Percentiles rank a stretch among this genome's conserved stretches.
Conservation (phyloP, 2,888 invertebrate genomes). For the Polydrusus pterygomalis region DNA sequence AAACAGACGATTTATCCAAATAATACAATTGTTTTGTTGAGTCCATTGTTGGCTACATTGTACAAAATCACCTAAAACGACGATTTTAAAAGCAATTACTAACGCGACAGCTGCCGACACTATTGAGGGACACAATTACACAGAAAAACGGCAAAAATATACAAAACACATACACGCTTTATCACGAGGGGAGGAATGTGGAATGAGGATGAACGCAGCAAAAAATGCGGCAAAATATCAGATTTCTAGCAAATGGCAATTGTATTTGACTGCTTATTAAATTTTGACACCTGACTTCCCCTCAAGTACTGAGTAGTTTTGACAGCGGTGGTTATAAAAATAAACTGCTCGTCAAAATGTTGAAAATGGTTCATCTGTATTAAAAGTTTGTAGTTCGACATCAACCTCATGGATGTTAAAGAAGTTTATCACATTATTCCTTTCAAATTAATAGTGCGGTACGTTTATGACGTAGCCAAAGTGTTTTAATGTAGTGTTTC, state of each 20-base stretch:
- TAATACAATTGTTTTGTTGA: slow-evolving; percentile 58
- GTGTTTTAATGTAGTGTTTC: too few species aligned
- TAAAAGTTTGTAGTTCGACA: too few species aligned
- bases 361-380: too few species aligned
- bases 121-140: slow-evolving; percentile 65
- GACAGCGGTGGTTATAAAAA: too few species aligned
- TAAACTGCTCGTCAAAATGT: too few species aligned
- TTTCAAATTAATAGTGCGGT: too few species aligned
- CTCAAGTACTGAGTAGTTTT: too few species aligned
- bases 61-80: slow-evolving; percentile 64
- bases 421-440: too few species aligned
- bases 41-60: slow-evolving; percentile 60
- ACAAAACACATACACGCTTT: slow-evolving; percentile 44
- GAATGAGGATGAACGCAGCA: not conserved
- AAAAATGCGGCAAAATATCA: slow-evolving; percentile 22
- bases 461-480: too few species aligned
- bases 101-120: slow-evolving; percentile 64
- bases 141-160: slow-evolving; percentile 62
- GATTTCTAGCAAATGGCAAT: slow-evolving; percentile 38
- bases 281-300: slow-evolving; percentile 41
- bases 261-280: slow-evolving; percentile 46
- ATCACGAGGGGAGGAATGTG: slow-evolving; percentile 4
- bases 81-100: slow-evolving; percentile 66
- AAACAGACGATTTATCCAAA: slow-evolving; percentile 38
- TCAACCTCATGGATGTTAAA: too few species aligned